A percentile compares a stretch with the other conserved stretches of the same genome.
Conservation (phyloP, 2,797 vertebrate genomes). For the Channallabes apus region DNA sequence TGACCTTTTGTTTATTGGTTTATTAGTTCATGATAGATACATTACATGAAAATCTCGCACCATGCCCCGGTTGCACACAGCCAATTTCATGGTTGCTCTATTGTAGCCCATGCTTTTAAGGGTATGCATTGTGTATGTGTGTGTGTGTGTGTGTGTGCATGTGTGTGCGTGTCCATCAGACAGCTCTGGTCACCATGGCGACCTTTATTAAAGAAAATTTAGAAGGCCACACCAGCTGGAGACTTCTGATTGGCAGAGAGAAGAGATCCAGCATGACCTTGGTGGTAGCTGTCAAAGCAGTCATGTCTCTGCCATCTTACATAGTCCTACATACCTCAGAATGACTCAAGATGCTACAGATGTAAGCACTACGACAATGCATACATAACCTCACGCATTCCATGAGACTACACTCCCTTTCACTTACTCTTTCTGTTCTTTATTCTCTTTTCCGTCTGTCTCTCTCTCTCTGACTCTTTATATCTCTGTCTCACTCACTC, state of each 20-base stretch:
- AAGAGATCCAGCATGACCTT: constrained; percentile 70
- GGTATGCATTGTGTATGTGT: constrained; percentile 53
- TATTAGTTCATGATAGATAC: neutral
- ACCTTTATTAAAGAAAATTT: constrained; percentile 76
- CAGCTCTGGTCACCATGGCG: constrained; percentile 75
- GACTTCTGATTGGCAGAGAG: constrained; percentile 74
- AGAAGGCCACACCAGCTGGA: constrained; percentile 69
- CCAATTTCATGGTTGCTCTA: constrained; percentile 4
- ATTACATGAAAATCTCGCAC: neutral
- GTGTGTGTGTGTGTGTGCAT: constrained; percentile 47
- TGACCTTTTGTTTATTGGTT: neutral
- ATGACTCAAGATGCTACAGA: constrained; percentile 19
- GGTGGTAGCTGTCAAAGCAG: constrained; percentile 73
- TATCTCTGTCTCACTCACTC: constrained; percentile 1
- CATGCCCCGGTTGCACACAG: neutral
- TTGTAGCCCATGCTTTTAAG: constrained; percentile 44
- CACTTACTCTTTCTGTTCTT: constrained; percentile 54
- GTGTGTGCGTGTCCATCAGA: constrained; percentile 51
- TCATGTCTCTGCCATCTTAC: constrained; percentile 58
- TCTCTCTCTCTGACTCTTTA: constrained; percentile 31
- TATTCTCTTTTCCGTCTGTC: constrained; percentile 46
- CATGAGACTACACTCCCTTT: constrained; percentile 37
- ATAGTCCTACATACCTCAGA: neutral
- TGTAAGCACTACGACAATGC: constrained; percentile 11
- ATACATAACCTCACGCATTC: constrained; percentile 27